Conservation (phyloP, 2,888 invertebrate species). For the Xanthia icteritia region DNA sequence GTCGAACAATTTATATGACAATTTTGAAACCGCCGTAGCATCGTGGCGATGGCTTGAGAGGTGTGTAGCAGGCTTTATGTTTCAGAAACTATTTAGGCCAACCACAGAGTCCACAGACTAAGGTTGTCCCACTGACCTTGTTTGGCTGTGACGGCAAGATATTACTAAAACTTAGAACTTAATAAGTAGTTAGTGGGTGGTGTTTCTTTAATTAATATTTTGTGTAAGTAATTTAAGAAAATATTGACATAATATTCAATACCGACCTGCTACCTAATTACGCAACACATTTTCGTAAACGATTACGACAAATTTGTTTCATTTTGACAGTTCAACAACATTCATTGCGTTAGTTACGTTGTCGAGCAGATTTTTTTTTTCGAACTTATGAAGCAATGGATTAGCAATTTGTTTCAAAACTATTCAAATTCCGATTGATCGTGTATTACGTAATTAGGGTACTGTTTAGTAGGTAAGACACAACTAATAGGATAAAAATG, state of each 20-base stretch:
- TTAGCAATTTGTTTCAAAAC: too few species aligned
- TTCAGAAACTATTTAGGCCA: constrained; percentile 27
- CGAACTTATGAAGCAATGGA: too few species aligned
- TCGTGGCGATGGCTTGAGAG: constrained; percentile 7
- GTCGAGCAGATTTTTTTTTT: too few species aligned
- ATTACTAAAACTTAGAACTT: constrained; percentile 13
- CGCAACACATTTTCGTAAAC: too few species aligned
- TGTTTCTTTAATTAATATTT: neutral
- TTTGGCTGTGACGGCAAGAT: constrained; percentile 8
- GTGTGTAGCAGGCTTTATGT: constrained; percentile 23
- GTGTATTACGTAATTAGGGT: too few species aligned
- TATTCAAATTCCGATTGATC: too few species aligned
- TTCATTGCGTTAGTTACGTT: too few species aligned
- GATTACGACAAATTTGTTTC: too few species aligned
- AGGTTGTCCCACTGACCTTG: constrained; percentile 34
- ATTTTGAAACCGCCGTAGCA: neutral
- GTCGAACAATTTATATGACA: constrained; percentile 30
- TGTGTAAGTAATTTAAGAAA: neutral
- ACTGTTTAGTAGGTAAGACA: neutral
- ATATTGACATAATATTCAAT: neutral
- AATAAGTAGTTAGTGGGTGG: neutral
- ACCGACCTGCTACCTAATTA: too few species aligned
- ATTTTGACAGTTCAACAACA: too few species aligned
- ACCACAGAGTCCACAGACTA: constrained; percentile 28
- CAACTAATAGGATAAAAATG: neutral